Base-by-base conservation (phyloP, 2,888 invertebrate species). In the Nomada goodeniana region DNA sequence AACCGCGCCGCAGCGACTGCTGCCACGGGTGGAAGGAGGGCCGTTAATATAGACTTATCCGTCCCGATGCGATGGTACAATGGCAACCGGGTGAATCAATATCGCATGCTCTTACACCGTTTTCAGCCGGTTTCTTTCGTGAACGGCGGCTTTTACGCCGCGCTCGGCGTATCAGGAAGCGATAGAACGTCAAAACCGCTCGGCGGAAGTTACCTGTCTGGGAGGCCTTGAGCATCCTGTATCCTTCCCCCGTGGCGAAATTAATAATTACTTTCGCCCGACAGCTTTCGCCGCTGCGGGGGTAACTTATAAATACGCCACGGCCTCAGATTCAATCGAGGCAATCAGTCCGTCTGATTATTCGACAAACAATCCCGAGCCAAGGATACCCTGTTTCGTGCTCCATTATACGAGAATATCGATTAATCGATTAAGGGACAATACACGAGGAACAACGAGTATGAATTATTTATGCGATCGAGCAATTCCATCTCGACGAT, bases 351-450 rank as follows among this genome's bases (percentile, higher is more conserved):
- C 63, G 26, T 68, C 65, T 53, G 78, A 71, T 67, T 78, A 71
- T 55, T 50, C 67, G 67, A 57, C 78, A 61, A 78, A 71, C 78
- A 78, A 63, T 78, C 57, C 42, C 52, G 71, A 53, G 23, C 53
- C 55, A n/a, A 65, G 65, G 23, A 70, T 60, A 65, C 47, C 52
- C 23, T 29, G 36, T 18, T 42, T 64, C 59, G 47, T 73, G 26
- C 70, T 65, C 65, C 60, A 75, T 82, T 82, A 80, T 80, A 73
- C 80, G 55, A 20, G 80, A 82, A 82, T 82, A 82, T 82, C 80
- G 81, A 82, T 82, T 80, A 80, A 82, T 80, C 80, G 81, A 75
- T 82, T 80, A 80, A 82, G 80, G 53, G 80, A 75, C 80, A 47
- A 80, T 80, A 75, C 65, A 69, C 67, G 61, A 67, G 74, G 61